Percentiles rank a stretch among this genome's conserved stretches.
Conservation (phyloP, 35 echinoderm and acorn worm genomes). For the Eucidaris tribuloides region DNA sequence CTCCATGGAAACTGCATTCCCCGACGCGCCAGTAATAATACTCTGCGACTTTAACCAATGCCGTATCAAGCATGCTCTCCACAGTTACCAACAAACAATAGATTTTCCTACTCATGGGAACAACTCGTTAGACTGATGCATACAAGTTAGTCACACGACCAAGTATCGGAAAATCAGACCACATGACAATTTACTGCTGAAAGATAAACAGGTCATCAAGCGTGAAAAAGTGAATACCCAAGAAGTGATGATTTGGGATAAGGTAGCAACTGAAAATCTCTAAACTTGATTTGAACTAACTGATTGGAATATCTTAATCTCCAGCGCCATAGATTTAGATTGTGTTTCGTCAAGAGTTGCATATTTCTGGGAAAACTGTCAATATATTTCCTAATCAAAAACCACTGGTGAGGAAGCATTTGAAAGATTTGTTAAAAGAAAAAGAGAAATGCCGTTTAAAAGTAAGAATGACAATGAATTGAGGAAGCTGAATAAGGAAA, state of each 20-base stretch:
- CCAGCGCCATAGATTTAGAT: background rate
- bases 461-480: background rate
- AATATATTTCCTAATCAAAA: background rate
- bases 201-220: background rate
- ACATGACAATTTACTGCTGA: background rate
- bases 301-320: background rate
- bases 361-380: background rate
- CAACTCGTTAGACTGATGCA: background rate
- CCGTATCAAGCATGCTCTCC: background rate
- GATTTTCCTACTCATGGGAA: background rate
- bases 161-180: background rate
- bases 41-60: background rate
- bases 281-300: background rate
- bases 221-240: background rate
- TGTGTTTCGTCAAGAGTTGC: background rate
- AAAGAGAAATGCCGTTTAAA: background rate
- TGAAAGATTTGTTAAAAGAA: background rate
- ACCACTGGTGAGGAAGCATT: background rate
- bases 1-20: background rate
- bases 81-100: background rate
- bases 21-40: background rate
- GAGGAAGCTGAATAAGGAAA: background rate
- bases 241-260: background rate
- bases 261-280: background rate
- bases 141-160: background rate